These are phyloP conservation scores for Amphipoea lucens DNA, from an alignment of 2,888 invertebrate species.

Conservation along the genomic window DNA sequence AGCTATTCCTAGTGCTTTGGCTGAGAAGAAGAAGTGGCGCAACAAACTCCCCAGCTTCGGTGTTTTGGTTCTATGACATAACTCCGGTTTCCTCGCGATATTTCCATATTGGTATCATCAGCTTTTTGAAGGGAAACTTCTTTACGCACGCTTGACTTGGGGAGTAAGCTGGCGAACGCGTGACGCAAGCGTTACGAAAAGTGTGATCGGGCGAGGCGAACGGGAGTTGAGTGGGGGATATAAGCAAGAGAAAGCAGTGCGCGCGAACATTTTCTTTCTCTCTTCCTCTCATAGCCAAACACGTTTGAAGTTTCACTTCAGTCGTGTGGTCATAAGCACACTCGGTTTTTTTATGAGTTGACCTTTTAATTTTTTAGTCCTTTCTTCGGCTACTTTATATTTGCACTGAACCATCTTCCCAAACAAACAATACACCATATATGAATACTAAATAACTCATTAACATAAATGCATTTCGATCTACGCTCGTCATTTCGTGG, in stretches of 20 bases:
- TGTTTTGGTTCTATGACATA: not conserved
- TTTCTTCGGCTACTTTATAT: not conserved
- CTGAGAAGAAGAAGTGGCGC: not conserved
- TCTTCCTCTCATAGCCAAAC: too few species aligned
- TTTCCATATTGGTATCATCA: too few species aligned
- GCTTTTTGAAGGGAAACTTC: too few species aligned
- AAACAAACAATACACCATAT: not conserved
- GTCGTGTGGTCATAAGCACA: too few species aligned
- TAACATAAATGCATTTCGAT: constrained; percentile 29
- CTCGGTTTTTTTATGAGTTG: not conserved
- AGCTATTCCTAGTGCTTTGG: not conserved
- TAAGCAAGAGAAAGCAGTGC: too few species aligned
- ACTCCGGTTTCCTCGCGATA: not conserved
- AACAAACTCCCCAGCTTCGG: not conserved
- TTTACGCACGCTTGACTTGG: too few species aligned
- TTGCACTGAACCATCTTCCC: not conserved
- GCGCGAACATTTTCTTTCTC: too few species aligned
- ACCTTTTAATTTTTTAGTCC: not conserved
- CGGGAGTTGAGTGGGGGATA: too few species aligned
- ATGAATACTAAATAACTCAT: constrained; percentile 7
- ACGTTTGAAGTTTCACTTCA: too few species aligned
- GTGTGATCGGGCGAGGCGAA: too few species aligned
- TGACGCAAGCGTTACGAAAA: too few species aligned
- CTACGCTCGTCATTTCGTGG: constrained; percentile 21
- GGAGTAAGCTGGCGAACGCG: too few species aligned